These are phyloP conservation scores for Trissolcus japonicus DNA, from an alignment of 2,888 invertebrate species.

Conservation along the genomic window DNA sequence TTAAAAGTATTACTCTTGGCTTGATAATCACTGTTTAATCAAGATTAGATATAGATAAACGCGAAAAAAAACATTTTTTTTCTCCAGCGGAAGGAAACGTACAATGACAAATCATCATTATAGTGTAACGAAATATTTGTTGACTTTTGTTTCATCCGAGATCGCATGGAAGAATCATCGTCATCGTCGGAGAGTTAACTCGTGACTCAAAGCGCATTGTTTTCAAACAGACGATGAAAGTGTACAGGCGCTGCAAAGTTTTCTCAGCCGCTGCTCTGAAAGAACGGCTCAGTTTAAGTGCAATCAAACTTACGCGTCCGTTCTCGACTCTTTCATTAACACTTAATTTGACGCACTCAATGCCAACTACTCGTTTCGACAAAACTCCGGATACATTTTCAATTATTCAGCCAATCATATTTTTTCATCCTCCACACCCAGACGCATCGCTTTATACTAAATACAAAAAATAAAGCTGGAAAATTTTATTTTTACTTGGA, in stretches of 20 bases:
- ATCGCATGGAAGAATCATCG: no score
- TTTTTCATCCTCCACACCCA: not conserved
- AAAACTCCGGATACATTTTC: constrained; percentile 2
- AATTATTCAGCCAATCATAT: not conserved
- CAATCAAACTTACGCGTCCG: constrained; percentile 3
- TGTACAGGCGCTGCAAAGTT: not conserved
- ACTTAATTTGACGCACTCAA: constrained; percentile 14
- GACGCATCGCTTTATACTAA: no score
- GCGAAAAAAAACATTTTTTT: constrained; percentile 5
- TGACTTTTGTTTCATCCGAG: no score
- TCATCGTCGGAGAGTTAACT: not conserved
- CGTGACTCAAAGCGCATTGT: no score
- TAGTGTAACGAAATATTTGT: no score
- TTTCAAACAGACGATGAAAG: no score
- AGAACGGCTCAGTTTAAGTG: not conserved
- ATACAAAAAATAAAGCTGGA: no score
- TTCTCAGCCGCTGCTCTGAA: not conserved
- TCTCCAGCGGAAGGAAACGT: not conserved
- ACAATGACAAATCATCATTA: no score
- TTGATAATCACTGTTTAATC: constrained; percentile 3
- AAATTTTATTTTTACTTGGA: no score
- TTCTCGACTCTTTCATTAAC: constrained; percentile 13
- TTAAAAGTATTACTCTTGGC: no score
- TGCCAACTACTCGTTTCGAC: constrained; percentile 2
- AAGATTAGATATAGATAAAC: constrained; percentile 7